Base-by-base conservation (phyloP, 2,113 vertebrate species). In the Pachycephala philippinensis region DNA sequence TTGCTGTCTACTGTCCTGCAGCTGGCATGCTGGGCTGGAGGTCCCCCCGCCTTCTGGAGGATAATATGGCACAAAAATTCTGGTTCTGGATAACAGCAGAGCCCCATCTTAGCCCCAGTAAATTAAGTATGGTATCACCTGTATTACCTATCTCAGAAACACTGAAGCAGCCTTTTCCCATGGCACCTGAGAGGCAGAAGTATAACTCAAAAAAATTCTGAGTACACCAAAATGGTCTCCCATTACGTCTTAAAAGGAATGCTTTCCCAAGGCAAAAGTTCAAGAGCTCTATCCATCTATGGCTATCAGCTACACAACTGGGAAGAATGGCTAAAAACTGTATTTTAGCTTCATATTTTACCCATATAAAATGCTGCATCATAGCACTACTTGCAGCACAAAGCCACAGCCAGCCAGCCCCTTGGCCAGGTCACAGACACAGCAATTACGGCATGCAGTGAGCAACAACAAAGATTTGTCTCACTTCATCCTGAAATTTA, bases 401-500 rank as follows among this genome's bases (percentile, higher is more conserved):
- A 53, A 68, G 19, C 37, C 80, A 81, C 4, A 15, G 30, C 7
- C 66, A 60, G 59, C 23, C n/a, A n/a, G n/a, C n/a, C 56, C 28
- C 76, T 53, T 44, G 44, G 69, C 81, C 60, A 90, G 84, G 91
- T 60, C 78, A 80, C 69, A 93, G 70, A 71, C 68, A 49, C 3
- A 11, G 68, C 0, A 3, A 63, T 79, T 78, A 61, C 0, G 7
- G 59, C 56, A 86, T 61, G 16, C 72, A 94, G 47, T 49, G 70
- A 96, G 54, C 69, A 92, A 56, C 44, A 81, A 31, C 9, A 79
- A 54, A 47, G 50, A 95, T 90, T 87, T 40, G 2, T 83, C 59
- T 93, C 77, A 64, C 50, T 94, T 81, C 40, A 81, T 84, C 40
- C 82, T 69, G 72, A 74, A 90, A 94, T 88, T 84, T 89, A 90